Conservation (phyloP, 1,140 invertebrate species). For the Heliothis virescens region DNA sequence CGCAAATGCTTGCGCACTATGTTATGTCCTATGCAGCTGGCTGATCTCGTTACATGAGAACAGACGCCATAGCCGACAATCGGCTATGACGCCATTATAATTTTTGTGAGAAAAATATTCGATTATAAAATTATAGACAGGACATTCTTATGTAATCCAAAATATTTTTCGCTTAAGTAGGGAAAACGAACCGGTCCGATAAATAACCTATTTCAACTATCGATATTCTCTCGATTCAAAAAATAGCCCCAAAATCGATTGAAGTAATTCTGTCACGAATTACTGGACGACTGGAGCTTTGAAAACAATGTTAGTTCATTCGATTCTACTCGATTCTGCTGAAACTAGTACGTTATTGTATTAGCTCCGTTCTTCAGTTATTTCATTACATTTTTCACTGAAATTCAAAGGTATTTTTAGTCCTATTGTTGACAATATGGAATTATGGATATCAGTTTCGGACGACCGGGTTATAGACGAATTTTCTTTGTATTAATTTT, state of each 20-base stretch:
- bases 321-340: neutral
- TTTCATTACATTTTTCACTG: constrained; percentile 12
- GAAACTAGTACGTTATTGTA: neutral
- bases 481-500: neutral
- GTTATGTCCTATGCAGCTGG: too few species aligned
- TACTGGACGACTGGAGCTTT: constrained; percentile 10
- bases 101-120: too few species aligned
- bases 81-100: too few species aligned
- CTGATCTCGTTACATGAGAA: too few species aligned
- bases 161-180: too few species aligned
- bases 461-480: neutral
- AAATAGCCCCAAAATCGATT: constrained; percentile 15
- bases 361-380: neutral
- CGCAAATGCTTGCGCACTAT: too few species aligned
- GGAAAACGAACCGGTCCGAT: too few species aligned
- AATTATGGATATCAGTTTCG: neutral
- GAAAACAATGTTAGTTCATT: constrained; percentile 39
- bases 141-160: too few species aligned
- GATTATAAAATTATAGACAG: too few species aligned
- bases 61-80: too few species aligned
- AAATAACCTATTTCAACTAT: neutral
- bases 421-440: neutral
- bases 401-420: neutral
- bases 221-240: neutral
- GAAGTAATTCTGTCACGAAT: constrained; percentile 36